Conservation (phyloP, 2,797 vertebrate species). For the Phoxinus dragarum region DNA sequence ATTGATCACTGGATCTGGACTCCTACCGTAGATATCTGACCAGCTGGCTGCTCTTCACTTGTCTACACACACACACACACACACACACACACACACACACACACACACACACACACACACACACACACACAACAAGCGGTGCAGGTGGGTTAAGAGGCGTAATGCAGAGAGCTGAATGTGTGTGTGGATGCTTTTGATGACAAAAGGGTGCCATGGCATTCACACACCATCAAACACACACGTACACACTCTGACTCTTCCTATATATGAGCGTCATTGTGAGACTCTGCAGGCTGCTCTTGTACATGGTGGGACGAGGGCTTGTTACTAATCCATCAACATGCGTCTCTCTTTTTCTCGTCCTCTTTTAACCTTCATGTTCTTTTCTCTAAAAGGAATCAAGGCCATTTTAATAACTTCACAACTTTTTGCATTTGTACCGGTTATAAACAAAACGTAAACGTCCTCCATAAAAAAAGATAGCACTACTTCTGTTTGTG, state of each 20-base stretch:
- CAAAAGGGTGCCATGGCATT: slow-evolving; percentile 49
- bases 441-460: not conserved
- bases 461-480: not conserved
- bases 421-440: not conserved
- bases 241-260: slow-evolving; percentile 55
- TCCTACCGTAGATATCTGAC: slow-evolving; percentile 63
- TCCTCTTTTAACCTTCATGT: slow-evolving; percentile 6
- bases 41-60: slow-evolving; percentile 44
- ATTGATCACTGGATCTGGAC: slow-evolving; percentile 46
- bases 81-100: slow-evolving; percentile 24
- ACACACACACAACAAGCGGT: slow-evolving; percentile 57
- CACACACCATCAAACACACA: slow-evolving; percentile 49
- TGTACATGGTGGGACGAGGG: not conserved
- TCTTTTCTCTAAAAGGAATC: not conserved
- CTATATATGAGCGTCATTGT: slow-evolving; percentile 24
- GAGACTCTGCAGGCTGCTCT: not conserved
- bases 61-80: slow-evolving; percentile 53
- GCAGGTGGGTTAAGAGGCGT: slow-evolving; percentile 72
- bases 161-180: slow-evolving; percentile 61
- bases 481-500: not conserved
- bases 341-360: not conserved
- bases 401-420: not conserved
- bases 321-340: slow-evolving; percentile 26
- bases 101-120: slow-evolving; percentile 49
- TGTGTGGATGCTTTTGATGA: slow-evolving; percentile 58